Evolutionary conservation across 2,888 invertebrate species (phyloP).

Genomic region (Machimus atricapillus): DNA sequence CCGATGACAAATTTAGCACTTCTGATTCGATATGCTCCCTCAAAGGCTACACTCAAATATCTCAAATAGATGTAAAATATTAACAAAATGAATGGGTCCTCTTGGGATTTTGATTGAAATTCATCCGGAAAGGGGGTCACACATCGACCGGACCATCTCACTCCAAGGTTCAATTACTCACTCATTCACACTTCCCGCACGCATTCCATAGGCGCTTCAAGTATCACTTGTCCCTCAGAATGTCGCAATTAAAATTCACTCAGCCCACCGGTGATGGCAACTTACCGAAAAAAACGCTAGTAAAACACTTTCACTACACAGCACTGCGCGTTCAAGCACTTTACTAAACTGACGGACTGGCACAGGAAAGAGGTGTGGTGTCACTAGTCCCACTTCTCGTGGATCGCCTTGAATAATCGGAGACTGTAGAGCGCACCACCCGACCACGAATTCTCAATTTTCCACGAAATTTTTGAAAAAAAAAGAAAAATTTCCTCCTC

Average conservation of each 20-base stretch:
- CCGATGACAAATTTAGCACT: constrained; percentile 35
- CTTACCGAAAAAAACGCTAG: constrained; percentile 47
- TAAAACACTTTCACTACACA: constrained; percentile 50
- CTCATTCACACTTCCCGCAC: constrained; percentile 9
- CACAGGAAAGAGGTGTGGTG: constrained; percentile 34
- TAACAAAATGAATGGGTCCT: not conserved
- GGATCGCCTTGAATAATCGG: not conserved
- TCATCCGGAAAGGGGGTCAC: not conserved
- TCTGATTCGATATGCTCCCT: not conserved
- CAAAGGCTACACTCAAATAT: not conserved
- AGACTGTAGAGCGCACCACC: not conserved
- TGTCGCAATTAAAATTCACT: not conserved
- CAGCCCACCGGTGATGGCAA: constrained; percentile 8
- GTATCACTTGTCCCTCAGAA: not conserved
- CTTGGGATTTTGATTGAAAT: not conserved
- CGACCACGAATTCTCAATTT: constrained; percentile 19
- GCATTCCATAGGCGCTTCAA: not conserved
- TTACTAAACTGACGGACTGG: constrained; percentile 48
- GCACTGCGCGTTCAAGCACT: constrained; percentile 51
- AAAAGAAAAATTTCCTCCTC: not conserved
- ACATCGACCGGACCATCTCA: not conserved
- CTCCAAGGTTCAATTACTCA: not conserved
- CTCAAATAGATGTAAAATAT: not conserved
- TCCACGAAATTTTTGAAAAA: not conserved
- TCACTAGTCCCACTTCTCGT: constrained; percentile 44